Evolutionary conservation across 2,113 vertebrate genomes (phyloP).

Genomic region (Corythornis cristatus): DNA sequence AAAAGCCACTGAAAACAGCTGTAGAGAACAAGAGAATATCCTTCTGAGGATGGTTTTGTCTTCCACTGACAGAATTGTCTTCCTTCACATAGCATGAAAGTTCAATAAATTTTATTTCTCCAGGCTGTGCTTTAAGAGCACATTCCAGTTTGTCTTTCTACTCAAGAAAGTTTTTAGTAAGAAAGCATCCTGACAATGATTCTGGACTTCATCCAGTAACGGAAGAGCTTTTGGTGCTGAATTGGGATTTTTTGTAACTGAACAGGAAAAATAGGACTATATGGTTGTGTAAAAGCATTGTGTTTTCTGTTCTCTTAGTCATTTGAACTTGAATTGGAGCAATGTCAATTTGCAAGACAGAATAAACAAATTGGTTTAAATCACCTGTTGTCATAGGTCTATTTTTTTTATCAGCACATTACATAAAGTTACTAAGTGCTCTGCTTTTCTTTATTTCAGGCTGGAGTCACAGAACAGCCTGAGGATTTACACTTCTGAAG

Average conservation of each 20-base stretch:
- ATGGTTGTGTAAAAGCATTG: neutral
- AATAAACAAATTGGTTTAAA: neutral
- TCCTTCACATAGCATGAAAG: neutral
- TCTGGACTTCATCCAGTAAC: neutral
- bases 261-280: slow-evolving; percentile 4
- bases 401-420: neutral
- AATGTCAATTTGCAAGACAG: neutral
- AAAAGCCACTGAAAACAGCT: neutral
- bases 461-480: neutral
- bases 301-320: neutral
- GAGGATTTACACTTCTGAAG: slow-evolving; percentile 29
- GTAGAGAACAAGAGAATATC: neutral
- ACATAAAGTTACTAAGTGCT: neutral
- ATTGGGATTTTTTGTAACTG: slow-evolving; percentile 24
- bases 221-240: neutral
- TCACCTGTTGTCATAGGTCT: neutral
- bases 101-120: slow-evolving; percentile 13
- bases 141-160: neutral
- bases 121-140: neutral
- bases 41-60: neutral
- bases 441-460: slow-evolving; percentile 29
- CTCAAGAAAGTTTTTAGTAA: neutral
- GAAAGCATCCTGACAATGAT: neutral
- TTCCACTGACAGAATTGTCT: neutral
- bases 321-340: slow-evolving; percentile 16